Evolutionary conservation across 2,888 invertebrate species (phyloP).

Genomic region (Pyrochroa serraticornis): DNA sequence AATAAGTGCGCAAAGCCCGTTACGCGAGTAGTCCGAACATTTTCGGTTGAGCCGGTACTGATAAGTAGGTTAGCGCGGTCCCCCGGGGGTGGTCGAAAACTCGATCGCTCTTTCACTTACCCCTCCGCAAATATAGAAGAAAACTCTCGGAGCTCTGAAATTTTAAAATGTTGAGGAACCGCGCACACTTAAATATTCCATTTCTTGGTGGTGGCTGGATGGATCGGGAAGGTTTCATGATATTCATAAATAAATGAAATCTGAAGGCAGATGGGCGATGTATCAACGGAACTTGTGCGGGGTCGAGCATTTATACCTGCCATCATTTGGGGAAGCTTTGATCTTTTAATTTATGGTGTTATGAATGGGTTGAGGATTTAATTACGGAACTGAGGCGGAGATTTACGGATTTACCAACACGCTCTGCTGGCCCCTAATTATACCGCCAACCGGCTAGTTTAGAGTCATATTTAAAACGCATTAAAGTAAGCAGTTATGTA

Average conservation of each 20-base stretch:
- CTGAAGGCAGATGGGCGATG: constrained; percentile 31
- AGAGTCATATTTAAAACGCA: constrained; percentile 23
- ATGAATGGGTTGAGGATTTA: constrained; percentile 33
- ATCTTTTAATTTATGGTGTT: constrained; percentile 43
- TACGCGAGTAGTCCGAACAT: constrained; percentile 1
- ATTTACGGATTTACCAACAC: constrained; percentile 34
- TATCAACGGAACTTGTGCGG: constrained; percentile 32
- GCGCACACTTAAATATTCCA: constrained; percentile 45
- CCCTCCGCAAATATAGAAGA: constrained; percentile 47
- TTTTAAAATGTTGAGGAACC: constrained; percentile 46
- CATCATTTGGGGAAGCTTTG: constrained; percentile 39
- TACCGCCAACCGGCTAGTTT: constrained; percentile 11
- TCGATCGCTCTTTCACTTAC: constrained; percentile 46
- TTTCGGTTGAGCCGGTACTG: constrained; percentile 35
- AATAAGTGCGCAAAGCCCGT: neutral
- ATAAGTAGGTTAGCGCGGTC: constrained; percentile 46
- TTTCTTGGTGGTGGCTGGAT: constrained; percentile 41
- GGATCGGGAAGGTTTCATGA: constrained; percentile 37
- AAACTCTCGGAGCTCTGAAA: constrained; percentile 45
- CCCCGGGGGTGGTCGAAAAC: constrained; percentile 41
- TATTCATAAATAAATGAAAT: constrained; percentile 47
- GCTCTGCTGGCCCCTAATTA: constrained; percentile 31
- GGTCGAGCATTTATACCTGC: constrained; percentile 31
- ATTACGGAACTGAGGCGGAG: constrained; percentile 27
- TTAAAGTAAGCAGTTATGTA: constrained; percentile 17